Base-by-base conservation (phyloP, 2,888 invertebrate species). In the Monoplex corrugatus region DNA sequence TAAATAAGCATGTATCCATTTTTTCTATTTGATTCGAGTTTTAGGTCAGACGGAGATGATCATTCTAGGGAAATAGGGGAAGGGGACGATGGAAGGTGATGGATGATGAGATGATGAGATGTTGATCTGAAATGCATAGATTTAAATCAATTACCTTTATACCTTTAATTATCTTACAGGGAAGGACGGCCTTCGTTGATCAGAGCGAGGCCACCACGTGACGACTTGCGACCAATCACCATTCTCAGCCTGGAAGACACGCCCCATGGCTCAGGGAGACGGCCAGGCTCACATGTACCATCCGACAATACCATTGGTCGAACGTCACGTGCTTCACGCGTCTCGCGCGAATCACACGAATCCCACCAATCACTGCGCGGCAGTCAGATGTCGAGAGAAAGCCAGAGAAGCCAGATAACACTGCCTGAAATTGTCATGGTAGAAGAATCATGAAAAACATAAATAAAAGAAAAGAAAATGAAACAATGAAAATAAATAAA, bases 151-250 rank as follows among this genome's bases (percentile, higher is more conserved):
- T n/a, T n/a, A n/a, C 95, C n/a, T 93, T 93, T 8, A 94, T 95
- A 44, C 91, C 92, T 95, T 95, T 92, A 93, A 95, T 93, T 32
- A 6, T 72, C 72, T 80, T 80, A 43, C 78, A 80, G 78, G 43
- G 94, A 94, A 86, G 95, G 94, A 50, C 90, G 94, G 35, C 90
- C 93, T 10, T 93, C 92, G 87, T 90, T 95, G 84, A 92, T 94
- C 8, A 90, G 92, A 23, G 91, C 91, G 40, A 89, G 91, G 28
- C 88, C 91, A 28, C 78, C 86, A 8, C 89, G 90, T 23, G 90
- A 90, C 2, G 91, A 91, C 19, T 85, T 90, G 23, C 91, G 92
- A 35, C 93, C 93, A 38, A 85, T 91, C 19, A 93, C 93, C 16
- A 92, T 92, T n/a, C 87, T 93, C 68, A 93, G 93, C 80, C 83